phyloP scores from a whole-genome alignment of 2,113 vertebrate genomes.

The Athene noctua region DNA sequence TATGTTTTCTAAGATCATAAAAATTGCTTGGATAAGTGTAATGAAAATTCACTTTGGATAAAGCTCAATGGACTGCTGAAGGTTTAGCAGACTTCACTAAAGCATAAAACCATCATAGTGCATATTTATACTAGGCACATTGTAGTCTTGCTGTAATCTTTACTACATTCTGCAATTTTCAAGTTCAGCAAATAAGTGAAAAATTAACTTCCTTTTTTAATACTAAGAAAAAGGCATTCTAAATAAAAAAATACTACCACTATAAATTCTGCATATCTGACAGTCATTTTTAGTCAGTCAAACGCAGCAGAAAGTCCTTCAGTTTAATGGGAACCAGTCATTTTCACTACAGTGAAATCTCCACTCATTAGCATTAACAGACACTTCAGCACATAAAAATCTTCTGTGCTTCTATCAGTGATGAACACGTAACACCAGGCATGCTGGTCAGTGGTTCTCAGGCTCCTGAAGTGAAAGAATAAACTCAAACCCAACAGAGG shows the following conservation, averaged over 20 bases:
- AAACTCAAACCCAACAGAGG: neutral
- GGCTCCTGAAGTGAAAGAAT: neutral
- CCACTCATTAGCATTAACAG: neutral
- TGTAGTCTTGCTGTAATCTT: conserved; percentile 2
- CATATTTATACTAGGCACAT: conserved; percentile 11
- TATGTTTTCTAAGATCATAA: neutral
- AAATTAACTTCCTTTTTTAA: neutral
- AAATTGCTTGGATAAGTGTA: neutral
- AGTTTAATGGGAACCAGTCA: neutral
- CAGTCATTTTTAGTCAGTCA: neutral
- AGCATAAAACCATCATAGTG: neutral
- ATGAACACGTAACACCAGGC: neutral
- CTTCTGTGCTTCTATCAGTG: neutral
- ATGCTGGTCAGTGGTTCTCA: neutral
- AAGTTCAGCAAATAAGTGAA: neutral
- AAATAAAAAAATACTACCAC: neutral
- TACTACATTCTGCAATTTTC: neutral
- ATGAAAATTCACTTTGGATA: conserved; percentile 2
- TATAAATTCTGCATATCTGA: neutral
- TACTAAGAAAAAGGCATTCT: neutral
- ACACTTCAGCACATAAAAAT: neutral
- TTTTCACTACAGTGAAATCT: neutral
- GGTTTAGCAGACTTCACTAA: neutral
- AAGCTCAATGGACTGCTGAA: neutral
- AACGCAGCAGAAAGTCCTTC: neutral